phyloP scores from a whole-genome alignment of 2,797 vertebrate species.

The Champsocephalus esox region DNA sequence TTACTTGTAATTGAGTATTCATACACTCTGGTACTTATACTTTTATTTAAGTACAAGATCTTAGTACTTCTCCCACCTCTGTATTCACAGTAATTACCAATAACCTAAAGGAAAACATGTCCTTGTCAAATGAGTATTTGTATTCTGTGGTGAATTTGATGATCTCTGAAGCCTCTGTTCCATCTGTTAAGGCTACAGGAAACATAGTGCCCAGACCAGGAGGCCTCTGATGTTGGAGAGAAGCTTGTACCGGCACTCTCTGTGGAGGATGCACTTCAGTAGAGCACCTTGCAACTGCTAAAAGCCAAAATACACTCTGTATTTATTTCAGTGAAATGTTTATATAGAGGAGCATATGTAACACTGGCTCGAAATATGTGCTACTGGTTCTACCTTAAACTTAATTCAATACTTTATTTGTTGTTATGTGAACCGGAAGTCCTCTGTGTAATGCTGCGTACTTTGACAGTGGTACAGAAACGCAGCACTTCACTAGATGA shows the following conservation, averaged over 20 bases:
- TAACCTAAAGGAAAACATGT: no score
- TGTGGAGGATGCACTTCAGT: neutral
- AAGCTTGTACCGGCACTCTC: no score
- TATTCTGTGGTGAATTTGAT: neutral
- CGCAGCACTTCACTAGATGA: constrained; percentile 70
- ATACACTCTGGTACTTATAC: no score
- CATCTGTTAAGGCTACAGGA: neutral
- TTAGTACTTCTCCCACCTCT: no score
- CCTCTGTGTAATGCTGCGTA: rapidly evolving
- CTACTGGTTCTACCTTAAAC: no score
- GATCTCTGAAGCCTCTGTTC: neutral
- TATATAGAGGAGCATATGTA: neutral
- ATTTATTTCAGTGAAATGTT: neutral
- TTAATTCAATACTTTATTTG: constrained; percentile 32
- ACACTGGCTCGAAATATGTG: neutral
- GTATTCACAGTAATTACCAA: no score
- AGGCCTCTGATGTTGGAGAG: neutral
- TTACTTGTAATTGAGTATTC: no score
- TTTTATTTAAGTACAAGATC: no score
- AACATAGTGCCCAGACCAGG: neutral
- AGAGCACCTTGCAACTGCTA: neutral
- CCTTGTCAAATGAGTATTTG: no score
- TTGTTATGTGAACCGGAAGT: constrained; percentile 52
- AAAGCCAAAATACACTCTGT: neutral
- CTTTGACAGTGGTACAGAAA: constrained; percentile 53